phyloP scores from a whole-genome alignment of 2,113 vertebrate genomes.

The Probosciger aterrimus region DNA sequence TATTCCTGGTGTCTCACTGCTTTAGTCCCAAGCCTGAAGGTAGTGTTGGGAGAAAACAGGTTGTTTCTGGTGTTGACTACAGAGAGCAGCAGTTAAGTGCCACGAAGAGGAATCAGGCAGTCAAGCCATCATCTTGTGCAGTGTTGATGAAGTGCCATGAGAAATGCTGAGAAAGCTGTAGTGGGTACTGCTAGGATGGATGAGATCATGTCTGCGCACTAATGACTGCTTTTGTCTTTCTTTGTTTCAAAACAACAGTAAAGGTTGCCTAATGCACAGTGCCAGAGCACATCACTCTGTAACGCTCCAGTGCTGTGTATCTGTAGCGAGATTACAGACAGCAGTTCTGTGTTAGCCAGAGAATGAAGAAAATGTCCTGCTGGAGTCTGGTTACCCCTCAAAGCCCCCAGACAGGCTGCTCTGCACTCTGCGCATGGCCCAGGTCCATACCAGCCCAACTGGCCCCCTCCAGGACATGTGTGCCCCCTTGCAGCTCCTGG shows the following conservation, averaged over 20 bases:
- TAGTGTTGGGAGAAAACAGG: not conserved
- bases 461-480: rapidly evolving
- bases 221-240: slow-evolving; percentile 16
- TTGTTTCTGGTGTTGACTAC: not conserved
- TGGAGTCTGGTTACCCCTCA: not conserved
- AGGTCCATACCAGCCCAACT: not conserved
- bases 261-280: not conserved
- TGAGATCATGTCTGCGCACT: not conserved
- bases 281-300: not conserved
- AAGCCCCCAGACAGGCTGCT: not conserved
- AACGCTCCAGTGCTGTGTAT: rapidly evolving
- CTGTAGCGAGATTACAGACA: not conserved
- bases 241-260: not conserved
- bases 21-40: not conserved
- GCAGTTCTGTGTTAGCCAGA: not conserved
- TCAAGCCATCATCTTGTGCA: not conserved
- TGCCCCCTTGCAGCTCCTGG: not conserved
- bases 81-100: not conserved
- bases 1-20: not conserved
- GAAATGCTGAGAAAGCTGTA: not conserved
- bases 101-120: not conserved
- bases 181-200: not conserved
- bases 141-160: rapidly evolving
- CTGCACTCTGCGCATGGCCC: not conserved
- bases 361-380: not conserved